These are phyloP conservation scores for Lota lota DNA, from an alignment of 2,113 vertebrate species.

Conservation along the genomic window DNA sequence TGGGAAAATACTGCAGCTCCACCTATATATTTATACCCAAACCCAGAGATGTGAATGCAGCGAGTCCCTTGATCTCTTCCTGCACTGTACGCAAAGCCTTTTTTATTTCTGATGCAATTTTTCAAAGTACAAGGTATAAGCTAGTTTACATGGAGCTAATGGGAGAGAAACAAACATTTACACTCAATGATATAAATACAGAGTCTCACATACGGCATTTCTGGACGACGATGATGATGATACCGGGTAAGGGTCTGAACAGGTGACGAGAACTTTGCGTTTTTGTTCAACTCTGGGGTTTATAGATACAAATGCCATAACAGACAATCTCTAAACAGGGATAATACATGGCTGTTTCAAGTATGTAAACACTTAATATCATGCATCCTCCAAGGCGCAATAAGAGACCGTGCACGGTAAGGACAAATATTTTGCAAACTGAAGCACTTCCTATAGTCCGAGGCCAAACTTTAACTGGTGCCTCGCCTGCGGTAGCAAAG, in stretches of 20 bases:
- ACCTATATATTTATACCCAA: slow-evolving; percentile 60
- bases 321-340: slow-evolving; percentile 52
- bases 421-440: slow-evolving; percentile 63
- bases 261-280: slow-evolving; percentile 29
- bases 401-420: slow-evolving; percentile 58
- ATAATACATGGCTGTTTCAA: slow-evolving; percentile 70
- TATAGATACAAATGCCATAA: slow-evolving; percentile 55
- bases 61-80: slow-evolving; percentile 35
- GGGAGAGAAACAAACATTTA: slow-evolving; percentile 37
- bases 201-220: slow-evolving; percentile 35
- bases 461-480: slow-evolving; percentile 43
- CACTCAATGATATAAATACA: slow-evolving; percentile 49
- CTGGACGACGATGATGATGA: slow-evolving; percentile 21
- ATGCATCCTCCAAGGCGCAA: slow-evolving; percentile 77
- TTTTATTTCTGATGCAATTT: slow-evolving; percentile 32
- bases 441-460: slow-evolving; percentile 50
- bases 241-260: slow-evolving; percentile 25
- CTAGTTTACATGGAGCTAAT: slow-evolving; percentile 43
- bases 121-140: slow-evolving; percentile 28
- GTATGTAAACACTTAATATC: slow-evolving; percentile 76
- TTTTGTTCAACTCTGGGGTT: slow-evolving; percentile 52
- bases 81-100: slow-evolving; percentile 31
- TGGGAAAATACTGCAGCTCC: slow-evolving; percentile 69
- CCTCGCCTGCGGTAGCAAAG: slow-evolving; percentile 45
- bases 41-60: slow-evolving; percentile 52